These are phyloP conservation scores for Darevskia nairensis DNA, from an alignment of 2,797 vertebrate species.

Conservation along the genomic window DNA sequence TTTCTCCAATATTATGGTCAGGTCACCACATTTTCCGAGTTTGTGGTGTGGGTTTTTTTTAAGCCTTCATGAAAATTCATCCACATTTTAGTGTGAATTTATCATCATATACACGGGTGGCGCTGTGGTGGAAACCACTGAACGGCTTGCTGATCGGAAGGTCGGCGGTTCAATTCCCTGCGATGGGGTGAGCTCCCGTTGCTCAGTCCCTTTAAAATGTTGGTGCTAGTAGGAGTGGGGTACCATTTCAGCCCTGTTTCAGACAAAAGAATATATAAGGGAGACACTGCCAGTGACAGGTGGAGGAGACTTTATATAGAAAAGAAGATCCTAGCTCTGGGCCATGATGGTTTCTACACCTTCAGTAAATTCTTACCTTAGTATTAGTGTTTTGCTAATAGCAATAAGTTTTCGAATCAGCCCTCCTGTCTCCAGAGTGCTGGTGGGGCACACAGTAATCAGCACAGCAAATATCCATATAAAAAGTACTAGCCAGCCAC, in stretches of 20 bases:
- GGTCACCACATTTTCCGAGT: no score
- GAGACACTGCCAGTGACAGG: background rate
- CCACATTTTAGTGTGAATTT: no score
- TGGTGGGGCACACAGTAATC: background rate
- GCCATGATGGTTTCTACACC: background rate
- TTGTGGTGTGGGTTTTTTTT: no score
- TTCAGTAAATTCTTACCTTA: background rate
- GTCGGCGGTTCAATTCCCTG: no score
- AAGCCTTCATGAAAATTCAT: no score
- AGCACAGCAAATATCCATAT: background rate
- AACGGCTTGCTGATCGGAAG: no score
- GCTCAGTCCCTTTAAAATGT: background rate
- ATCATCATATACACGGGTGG: no score
- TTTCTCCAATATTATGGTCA: no score
- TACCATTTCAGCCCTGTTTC: background rate
- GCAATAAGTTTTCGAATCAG: background rate
- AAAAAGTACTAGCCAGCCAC: conserved; percentile 11
- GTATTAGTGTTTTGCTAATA: background rate
- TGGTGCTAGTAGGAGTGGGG: background rate
- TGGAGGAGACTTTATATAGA: background rate
- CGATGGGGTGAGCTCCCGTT: no score
- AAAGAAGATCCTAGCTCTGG: background rate
- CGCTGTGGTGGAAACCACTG: no score
- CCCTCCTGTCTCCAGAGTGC: background rate
- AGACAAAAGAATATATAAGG: background rate